Percentiles rank a stretch among this genome's conserved stretches.
These are phyloP conservation scores for Epinephelus coioides DNA, from an alignment of 2,797 vertebrate genomes.

Conservation along the genomic window DNA sequence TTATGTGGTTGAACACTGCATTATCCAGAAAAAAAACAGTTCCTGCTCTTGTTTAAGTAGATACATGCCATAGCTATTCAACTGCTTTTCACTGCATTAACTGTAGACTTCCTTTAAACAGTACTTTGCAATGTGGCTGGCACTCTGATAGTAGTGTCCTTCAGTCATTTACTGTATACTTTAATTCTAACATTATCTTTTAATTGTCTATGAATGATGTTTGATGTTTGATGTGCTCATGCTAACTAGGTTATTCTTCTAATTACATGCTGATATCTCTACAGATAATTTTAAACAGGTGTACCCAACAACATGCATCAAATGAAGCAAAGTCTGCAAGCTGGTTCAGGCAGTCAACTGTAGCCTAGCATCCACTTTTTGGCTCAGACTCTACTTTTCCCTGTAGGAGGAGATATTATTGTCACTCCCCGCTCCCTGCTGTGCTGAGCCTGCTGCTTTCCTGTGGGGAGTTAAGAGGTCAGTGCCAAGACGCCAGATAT, in stretches of 20 bases:
- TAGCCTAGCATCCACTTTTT: neutral
- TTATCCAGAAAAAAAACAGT: conserved; percentile 29
- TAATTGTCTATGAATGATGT: neutral
- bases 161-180: neutral
- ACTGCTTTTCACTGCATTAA: conserved; percentile 6
- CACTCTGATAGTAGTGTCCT: neutral
- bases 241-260: neutral
- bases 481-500: neutral
- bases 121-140: neutral
- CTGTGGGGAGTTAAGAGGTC: neutral
- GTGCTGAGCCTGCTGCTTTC: neutral
- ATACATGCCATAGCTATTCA: neutral
- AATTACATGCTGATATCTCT: neutral
- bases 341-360: neutral
- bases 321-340: neutral
- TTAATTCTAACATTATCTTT: neutral
- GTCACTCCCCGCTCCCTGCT: neutral
- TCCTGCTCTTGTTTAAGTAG: neutral
- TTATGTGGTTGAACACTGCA: conserved; percentile 6
- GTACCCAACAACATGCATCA: neutral
- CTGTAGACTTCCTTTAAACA: neutral
- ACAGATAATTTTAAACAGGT: neutral
- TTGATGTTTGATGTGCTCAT: neutral
- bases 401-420: neutral
- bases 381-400: neutral